Percentiles rank a stretch among this genome's conserved stretches.
These are phyloP conservation scores for Geodia barretti DNA, from an alignment of 37 sponge, comb jelly and placozoan species.

Conservation along the genomic window DNA sequence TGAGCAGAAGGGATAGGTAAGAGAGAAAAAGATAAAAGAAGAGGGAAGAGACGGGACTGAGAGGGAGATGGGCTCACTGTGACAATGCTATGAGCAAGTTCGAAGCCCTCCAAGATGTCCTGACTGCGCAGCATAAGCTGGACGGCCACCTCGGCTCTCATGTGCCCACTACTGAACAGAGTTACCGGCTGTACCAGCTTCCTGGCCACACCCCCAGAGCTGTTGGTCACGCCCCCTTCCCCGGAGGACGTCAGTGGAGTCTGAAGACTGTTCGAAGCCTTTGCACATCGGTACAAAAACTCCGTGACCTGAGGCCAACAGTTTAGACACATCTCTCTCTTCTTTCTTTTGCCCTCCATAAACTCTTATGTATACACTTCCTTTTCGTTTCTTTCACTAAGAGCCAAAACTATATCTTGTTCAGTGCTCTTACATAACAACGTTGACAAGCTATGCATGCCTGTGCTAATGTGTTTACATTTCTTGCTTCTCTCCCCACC, in stretches of 20 bases:
- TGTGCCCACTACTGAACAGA: slow-evolving; percentile 61
- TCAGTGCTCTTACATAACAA: too few species aligned
- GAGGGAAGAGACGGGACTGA: neutral
- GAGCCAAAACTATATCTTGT: too few species aligned
- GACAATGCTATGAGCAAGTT: slow-evolving; percentile 46
- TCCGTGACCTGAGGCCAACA: slow-evolving; percentile 16
- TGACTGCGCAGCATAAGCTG: slow-evolving; percentile 36
- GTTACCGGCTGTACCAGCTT: slow-evolving; percentile 49
- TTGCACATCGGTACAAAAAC: slow-evolving; percentile 25
- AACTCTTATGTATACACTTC: too few species aligned
- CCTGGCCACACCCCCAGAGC: slow-evolving; percentile 8
- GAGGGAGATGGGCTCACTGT: slow-evolving; percentile 28
- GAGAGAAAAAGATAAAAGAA: neutral
- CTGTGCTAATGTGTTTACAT: too few species aligned
- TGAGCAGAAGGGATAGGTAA: neutral
- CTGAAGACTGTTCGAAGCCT: neutral
- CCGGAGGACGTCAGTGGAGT: slow-evolving; percentile 3
- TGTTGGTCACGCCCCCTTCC: neutral
- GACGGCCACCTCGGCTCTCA: slow-evolving; percentile 56
- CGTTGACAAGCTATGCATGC: too few species aligned
- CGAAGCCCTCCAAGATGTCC: slow-evolving; percentile 49
- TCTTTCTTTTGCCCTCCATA: too few species aligned
- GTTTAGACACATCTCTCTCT: neutral
- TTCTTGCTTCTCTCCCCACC: too few species aligned
- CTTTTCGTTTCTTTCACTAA: too few species aligned